Evolutionary conservation across 2,113 vertebrate species (phyloP), one percentile per base, ranked within the genome.

Genomic region (Boleophthalmus pectinirostris): DNA sequence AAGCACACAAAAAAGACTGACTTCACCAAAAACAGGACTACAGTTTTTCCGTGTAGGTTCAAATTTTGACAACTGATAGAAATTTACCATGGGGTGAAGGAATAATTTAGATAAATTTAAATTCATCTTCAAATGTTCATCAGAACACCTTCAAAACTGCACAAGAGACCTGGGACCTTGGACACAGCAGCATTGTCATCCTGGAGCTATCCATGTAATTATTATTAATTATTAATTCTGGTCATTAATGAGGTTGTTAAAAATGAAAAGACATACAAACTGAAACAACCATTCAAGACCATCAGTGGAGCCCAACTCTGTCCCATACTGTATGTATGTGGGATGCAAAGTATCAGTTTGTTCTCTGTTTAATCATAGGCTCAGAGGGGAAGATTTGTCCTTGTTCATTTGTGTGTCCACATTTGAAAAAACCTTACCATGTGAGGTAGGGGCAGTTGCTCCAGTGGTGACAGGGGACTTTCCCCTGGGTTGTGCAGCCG

Each of bases 391-490:
- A n/a, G n/a, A n/a, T n/a, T n/a, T 51, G 13, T 51, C 54, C 10
- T 24, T 16, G 13, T 33, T 20, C 24, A 63, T 29, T 33, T 35
- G 24, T 35, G 58, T 63, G 60, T 33, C 16, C 16, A 1, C 7
- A 20, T 54, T 53, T 2, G 54, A 73, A 58, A 43, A 68, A n/a
- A 1, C 84, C 91, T 92, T 94, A 96, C 96, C 94, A 78, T 95
- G 95, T 63, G 93, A 90, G 64, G 92, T 84, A 47, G 94, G 81
- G 51, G 94, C 90, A 43, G 94, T 88, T 4, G 94, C 85, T 66
- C 94, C 88, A 0, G 94, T 89, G 9, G 94, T 91, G 43, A 95
- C 88, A 1, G 95, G 93, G 15, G 96, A 93, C 64, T 96, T 95
- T 75, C 95, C 96, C 70, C 94, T 92, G 6, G 88, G 76, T 85